These are phyloP conservation scores for Luperina nickerlii DNA, from an alignment of 2,888 invertebrate genomes.

Conservation along the genomic window DNA sequence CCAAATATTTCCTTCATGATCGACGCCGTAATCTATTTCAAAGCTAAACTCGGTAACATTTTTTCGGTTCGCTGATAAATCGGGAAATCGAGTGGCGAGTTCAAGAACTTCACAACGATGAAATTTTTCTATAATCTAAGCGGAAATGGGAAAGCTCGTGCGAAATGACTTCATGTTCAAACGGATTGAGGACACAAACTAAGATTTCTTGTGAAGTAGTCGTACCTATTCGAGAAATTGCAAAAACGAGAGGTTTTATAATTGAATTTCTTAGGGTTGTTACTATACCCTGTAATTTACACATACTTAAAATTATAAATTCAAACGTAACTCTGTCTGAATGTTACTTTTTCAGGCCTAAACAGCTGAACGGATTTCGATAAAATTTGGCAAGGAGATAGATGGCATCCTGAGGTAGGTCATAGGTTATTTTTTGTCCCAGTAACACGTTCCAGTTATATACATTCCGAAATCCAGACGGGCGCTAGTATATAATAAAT, in stretches of 20 bases:
- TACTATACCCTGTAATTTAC: not conserved
- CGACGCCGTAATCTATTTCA: constrained; percentile 3
- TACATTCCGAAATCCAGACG: not conserved
- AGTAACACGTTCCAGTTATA: not conserved
- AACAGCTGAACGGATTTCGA: not conserved
- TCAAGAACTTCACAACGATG: constrained; percentile 62
- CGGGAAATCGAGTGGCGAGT: constrained; percentile 60
- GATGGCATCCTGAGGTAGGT: not conserved
- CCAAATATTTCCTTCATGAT: not conserved
- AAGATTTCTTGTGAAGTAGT: constrained; percentile 46
- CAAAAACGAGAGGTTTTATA: constrained; percentile 20
- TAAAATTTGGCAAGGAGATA: not conserved
- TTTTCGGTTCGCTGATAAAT: constrained; percentile 51
- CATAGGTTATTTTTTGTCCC: not conserved
- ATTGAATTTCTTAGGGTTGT: constrained; percentile 22
- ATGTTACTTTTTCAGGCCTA: not conserved
- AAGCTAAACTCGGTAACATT: constrained; percentile 21
- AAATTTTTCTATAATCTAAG: constrained; percentile 63
- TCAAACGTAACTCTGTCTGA: not conserved
- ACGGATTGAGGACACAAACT: constrained; percentile 52
- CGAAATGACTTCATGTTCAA: constrained; percentile 63
- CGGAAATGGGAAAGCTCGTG: constrained; percentile 65
- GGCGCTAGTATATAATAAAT: not conserved
- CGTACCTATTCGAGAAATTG: constrained; percentile 12
- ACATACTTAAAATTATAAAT: not conserved